These are phyloP conservation scores for Athene cunicularia DNA, from an alignment of 2,113 vertebrate species.

Conservation along the genomic window DNA sequence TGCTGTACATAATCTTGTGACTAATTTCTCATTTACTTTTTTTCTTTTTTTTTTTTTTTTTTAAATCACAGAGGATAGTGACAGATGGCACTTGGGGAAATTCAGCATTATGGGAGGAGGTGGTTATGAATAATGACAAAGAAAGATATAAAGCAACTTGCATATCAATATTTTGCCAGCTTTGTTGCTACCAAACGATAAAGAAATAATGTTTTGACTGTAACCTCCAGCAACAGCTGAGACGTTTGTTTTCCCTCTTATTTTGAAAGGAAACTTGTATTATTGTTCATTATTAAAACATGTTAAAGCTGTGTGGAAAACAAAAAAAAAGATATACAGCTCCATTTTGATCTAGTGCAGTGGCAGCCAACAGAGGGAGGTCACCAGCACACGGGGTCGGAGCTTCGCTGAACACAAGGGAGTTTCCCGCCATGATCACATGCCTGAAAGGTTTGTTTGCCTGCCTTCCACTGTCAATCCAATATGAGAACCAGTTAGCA, in stretches of 20 bases:
- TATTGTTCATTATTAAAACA: neutral
- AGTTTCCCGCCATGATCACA: neutral
- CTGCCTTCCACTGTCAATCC: neutral
- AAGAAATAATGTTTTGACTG: conserved; percentile 40
- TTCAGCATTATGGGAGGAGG: neutral
- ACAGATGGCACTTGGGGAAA: conserved; percentile 51
- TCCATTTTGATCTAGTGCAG: neutral
- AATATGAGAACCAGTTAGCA: neutral
- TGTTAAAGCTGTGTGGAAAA: neutral
- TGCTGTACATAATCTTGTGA: neutral
- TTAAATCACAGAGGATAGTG: conserved; percentile 10
- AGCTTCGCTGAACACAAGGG: neutral
- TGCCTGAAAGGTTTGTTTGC: neutral
- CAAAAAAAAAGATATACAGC: neutral
- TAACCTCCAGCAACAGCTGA: conserved; percentile 24
- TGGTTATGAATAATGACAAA: conserved; percentile 34
- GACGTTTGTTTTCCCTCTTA: conserved; percentile 4
- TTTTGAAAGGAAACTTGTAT: neutral
- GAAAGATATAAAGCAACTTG: conserved; percentile 19
- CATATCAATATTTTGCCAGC: conserved; percentile 57
- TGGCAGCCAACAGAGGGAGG: neutral
- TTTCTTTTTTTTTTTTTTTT: neutral
- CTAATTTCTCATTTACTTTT: conserved; percentile 7
- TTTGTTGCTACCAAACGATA: conserved; percentile 29
- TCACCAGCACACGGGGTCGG: accelerated